These are phyloP conservation scores for Aplysina aerophoba DNA, from an alignment of 37 sponge, comb jelly and placozoan species.

Conservation along the genomic window DNA sequence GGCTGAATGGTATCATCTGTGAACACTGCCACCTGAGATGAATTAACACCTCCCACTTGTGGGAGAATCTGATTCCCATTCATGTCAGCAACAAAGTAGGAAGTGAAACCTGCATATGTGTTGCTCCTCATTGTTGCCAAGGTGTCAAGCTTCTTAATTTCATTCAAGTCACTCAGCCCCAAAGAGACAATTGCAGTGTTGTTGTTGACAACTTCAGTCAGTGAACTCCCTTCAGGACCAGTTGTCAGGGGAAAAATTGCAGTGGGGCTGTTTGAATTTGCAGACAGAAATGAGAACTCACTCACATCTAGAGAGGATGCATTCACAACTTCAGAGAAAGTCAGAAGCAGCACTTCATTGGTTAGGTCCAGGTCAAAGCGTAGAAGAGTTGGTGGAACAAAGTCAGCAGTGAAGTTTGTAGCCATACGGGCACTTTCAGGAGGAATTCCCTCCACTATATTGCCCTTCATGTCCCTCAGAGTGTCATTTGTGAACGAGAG, in stretches of 20 bases:
- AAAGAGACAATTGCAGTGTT: constrained; percentile 58
- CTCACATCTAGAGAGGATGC: constrained; percentile 68
- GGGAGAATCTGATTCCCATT: constrained; percentile 64
- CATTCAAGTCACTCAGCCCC: constrained; percentile 84
- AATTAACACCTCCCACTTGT: constrained; percentile 36
- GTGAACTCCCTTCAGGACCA: constrained; percentile 42
- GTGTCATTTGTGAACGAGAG: constrained; percentile 52
- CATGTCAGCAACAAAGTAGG: constrained; percentile 68
- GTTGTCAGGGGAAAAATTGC: constrained; percentile 32
- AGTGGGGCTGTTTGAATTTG: constrained; percentile 13
- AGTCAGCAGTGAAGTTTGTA: constrained; percentile 62
- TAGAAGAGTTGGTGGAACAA: constrained; percentile 58
- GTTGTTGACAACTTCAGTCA: constrained; percentile 1
- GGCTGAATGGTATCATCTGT: constrained; percentile 61
- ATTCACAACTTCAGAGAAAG: constrained; percentile 88
- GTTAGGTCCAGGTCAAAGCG: constrained; percentile 84
- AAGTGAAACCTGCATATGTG: constrained; percentile 56
- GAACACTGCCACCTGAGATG: constrained; percentile 50
- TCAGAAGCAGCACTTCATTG: constrained; percentile 56
- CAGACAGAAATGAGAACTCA: constrained; percentile 59
- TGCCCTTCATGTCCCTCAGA: constrained; percentile 76
- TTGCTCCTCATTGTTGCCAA: constrained; percentile 52
- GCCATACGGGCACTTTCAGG: constrained; percentile 42
- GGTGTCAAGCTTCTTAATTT: constrained; percentile 72
- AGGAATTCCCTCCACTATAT: constrained; percentile 46